phyloP scores from a whole-genome alignment of 2,888 invertebrate genomes.

The Netelia fuscicornis region DNA sequence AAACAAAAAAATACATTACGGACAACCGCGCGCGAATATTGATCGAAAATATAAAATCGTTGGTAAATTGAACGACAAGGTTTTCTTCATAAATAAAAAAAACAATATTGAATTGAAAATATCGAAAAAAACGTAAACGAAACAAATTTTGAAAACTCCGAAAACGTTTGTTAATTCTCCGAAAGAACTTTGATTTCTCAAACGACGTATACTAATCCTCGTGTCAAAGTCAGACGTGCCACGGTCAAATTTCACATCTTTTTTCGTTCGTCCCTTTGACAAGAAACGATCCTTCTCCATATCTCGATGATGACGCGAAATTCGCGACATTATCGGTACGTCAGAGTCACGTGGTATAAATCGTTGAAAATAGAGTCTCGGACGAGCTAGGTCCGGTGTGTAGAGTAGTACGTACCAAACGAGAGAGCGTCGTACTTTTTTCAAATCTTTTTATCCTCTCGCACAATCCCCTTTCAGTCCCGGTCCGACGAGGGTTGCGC shows the following conservation, averaged over 20 bases:
- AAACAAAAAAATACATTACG: too few relatives aligned
- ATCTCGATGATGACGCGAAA: constrained; percentile 24
- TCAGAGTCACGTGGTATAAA: constrained; percentile 51
- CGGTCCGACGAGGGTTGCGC: constrained; percentile 50
- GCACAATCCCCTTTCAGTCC: constrained; percentile 56
- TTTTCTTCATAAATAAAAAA: too few relatives aligned
- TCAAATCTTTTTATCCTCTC: constrained; percentile 42
- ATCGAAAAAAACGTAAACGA: too few relatives aligned
- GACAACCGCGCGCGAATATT: too few relatives aligned
- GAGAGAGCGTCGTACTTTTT: constrained; percentile 11
- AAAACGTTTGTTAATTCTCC: too few relatives aligned
- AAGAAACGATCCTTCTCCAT: constrained; percentile 4
- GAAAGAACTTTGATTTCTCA: too few relatives aligned
- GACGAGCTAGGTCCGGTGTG: constrained; percentile 35
- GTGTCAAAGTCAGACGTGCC: too few relatives aligned
- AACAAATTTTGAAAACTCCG: too few relatives aligned
- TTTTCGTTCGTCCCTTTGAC: constrained; percentile 14
- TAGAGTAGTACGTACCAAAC: constrained; percentile 23
- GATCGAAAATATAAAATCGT: too few relatives aligned
- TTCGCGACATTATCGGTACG: constrained; percentile 54
- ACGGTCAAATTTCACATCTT: background rate
- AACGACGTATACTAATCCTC: too few relatives aligned
- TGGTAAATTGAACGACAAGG: too few relatives aligned
- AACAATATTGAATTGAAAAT: too few relatives aligned
- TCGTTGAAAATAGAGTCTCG: constrained; percentile 55